Evolutionary conservation across 2,888 invertebrate genomes (phyloP).

Genomic region (Gnatocerus cornutus): DNA sequence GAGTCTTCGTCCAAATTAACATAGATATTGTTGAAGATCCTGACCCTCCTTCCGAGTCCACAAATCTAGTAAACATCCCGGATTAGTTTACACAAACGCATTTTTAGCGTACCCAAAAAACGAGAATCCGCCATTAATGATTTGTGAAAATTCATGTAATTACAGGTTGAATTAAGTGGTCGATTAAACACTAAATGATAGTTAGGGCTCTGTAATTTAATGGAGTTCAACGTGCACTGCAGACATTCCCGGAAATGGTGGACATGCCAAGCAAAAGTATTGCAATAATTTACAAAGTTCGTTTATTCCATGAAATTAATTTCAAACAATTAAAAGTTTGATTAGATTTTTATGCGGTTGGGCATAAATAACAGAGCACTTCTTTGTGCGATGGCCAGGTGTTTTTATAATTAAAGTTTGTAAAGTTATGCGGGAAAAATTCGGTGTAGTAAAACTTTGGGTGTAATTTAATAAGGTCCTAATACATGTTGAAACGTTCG

Average conservation of each 20-base stretch:
- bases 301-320: conserved; percentile 33
- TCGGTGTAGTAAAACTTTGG: background rate
- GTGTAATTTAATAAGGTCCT: too few species aligned
- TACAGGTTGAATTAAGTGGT: conserved; percentile 40
- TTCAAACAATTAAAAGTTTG: conserved; percentile 30
- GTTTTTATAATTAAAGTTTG: conserved; percentile 21
- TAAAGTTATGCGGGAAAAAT: conserved; percentile 15
- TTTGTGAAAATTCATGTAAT: conserved; percentile 43
- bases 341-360: conserved; percentile 34
- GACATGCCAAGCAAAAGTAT: conserved; percentile 17
- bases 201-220: conserved; percentile 33
- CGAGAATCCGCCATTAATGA: conserved; percentile 12
- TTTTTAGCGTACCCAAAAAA: background rate
- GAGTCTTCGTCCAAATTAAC: conserved; percentile 9
- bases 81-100: conserved; percentile 12
- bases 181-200: conserved; percentile 44
- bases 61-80: conserved; percentile 11
- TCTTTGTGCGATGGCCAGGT: conserved; percentile 21
- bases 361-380: conserved; percentile 21
- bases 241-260: conserved; percentile 28
- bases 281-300: conserved; percentile 25
- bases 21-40: conserved; percentile 9
- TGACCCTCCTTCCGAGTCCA: conserved; percentile 12
- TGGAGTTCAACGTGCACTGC: conserved; percentile 11
- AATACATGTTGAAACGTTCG: too few species aligned